A percentile compares a stretch with the other conserved stretches of the same genome.
These are phyloP conservation scores for Orthosia gothica DNA, from an alignment of 2,888 invertebrate genomes.

Conservation along the genomic window DNA sequence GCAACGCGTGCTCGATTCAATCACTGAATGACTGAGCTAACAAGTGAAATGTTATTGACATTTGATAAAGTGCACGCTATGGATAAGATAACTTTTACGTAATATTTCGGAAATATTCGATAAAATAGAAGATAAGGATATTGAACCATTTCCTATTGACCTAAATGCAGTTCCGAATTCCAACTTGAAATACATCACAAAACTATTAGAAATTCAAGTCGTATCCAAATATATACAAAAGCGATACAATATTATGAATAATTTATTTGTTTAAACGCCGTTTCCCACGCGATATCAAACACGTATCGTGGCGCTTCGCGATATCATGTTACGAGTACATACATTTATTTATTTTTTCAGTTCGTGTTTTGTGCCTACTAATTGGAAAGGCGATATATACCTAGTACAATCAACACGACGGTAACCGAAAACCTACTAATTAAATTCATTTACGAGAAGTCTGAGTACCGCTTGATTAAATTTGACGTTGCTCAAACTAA, in stretches of 20 bases:
- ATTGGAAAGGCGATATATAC: slow-evolving; percentile 63
- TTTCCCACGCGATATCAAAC: slow-evolving; percentile 67
- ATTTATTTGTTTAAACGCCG: slow-evolving; percentile 60
- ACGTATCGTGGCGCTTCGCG: slow-evolving; percentile 59
- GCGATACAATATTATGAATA: slow-evolving; percentile 54
- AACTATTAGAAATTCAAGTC: slow-evolving; percentile 48
- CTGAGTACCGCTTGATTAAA: slow-evolving; percentile 30
- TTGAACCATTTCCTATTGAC: slow-evolving; percentile 50
- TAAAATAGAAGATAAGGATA: slow-evolving; percentile 30
- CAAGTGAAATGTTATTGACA: slow-evolving; percentile 48
- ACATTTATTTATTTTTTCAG: slow-evolving; percentile 31
- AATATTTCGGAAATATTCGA: slow-evolving; percentile 40
- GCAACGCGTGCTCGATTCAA: slow-evolving; percentile 51
- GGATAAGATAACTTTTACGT: slow-evolving; percentile 51
- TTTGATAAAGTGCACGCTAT: slow-evolving; percentile 38
- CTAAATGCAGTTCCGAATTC: slow-evolving; percentile 28
- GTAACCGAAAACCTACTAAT: slow-evolving; percentile 60
- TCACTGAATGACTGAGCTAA: slow-evolving; percentile 48
- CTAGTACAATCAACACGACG: slow-evolving; percentile 20
- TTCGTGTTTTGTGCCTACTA: slow-evolving; percentile 49
- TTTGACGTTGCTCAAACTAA: slow-evolving; percentile 16
- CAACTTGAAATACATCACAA: slow-evolving; percentile 19
- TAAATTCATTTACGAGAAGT: slow-evolving; percentile 48
- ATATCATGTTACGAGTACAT: slow-evolving; percentile 60
- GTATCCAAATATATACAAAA: slow-evolving; percentile 42